Base-by-base conservation (phyloP, 2,888 invertebrate species). In the Monopis laevigella region DNA sequence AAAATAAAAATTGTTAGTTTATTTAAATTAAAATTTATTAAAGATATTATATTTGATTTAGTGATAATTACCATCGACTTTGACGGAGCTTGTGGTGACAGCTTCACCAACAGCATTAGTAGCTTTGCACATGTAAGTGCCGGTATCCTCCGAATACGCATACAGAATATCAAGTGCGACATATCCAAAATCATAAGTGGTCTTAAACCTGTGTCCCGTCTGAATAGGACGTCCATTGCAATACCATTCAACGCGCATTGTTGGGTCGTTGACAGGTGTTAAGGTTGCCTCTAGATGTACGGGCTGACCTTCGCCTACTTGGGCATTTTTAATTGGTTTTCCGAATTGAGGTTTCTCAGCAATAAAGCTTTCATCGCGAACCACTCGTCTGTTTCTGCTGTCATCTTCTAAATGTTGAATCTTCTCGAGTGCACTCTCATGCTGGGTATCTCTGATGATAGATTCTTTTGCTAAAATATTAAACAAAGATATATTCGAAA, bases 241-340 rank as follows among this genome's bases (percentile, higher is more conserved):
- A 77, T 88, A 97, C 99, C 98, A 99, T 77, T 98, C 98, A 7
- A 99, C 96, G 51, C 90, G 89, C 98, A 99, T 98, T 6, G 96
- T 96, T 3, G 98, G 96, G 69, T 99, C 99, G 57, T 98, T 97
- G 26, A 98, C 93, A 0, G 99, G 99, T 1, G 96, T 94, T 21
- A 99, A 80, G 3, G 96, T 96, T 1, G 96, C 96, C 75, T 97
- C 97, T 53, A 98, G 80, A 67, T 97, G 97, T 43, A 94, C 92
- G 41, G 90, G 90, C 45, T 86, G 85, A 14, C 96, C 96, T 77
- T 98, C 97, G 8, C 89, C 84, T 11, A 93, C 85, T 55, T 90
- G 89, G 50, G 90, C 92, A 57, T 91, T 93, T 59, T 92, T 93
- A 51, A 97, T 75, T 5, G 94, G 92, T 53, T 92, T 86, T 41